These are phyloP conservation scores for Drosophila recens DNA, from an alignment of 2,888 invertebrate genomes.

Conservation along the genomic window DNA sequence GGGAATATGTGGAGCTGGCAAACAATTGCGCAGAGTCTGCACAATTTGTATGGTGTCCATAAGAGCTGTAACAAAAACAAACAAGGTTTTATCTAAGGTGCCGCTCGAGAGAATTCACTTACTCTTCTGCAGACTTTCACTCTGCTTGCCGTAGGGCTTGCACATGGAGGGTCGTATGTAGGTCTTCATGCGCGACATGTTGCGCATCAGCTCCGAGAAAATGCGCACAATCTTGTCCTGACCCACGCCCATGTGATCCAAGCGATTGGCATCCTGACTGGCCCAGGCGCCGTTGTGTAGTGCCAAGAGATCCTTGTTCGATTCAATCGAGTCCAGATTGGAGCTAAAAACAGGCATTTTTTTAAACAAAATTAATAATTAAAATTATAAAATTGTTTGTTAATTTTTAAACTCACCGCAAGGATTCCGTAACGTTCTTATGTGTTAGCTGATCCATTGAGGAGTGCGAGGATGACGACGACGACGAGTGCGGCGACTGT, in stretches of 20 bases:
- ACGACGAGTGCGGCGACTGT: constrained; percentile 81
- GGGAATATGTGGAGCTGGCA: constrained; percentile 95
- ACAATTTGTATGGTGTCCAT: constrained; percentile 95
- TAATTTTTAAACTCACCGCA: constrained; percentile 70
- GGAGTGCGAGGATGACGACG: constrained; percentile 76
- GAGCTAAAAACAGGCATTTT: constrained; percentile 65
- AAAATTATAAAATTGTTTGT: neutral
- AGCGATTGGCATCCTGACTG: constrained; percentile 67
- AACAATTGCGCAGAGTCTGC: constrained; percentile 92
- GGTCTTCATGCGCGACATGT: constrained; percentile 95
- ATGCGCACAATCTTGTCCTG: constrained; percentile 95
- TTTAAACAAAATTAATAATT: neutral
- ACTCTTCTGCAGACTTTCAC: constrained; percentile 95
- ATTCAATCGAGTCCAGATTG: constrained; percentile 84
- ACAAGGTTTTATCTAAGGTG: neutral
- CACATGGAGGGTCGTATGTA: constrained; percentile 95
- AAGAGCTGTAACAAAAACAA: constrained; percentile 87
- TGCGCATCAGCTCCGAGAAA: constrained; percentile 94
- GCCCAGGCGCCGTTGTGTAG: constrained; percentile 90
- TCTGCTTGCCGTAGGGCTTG: constrained; percentile 95
- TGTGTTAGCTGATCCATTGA: constrained; percentile 79
- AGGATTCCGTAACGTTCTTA: constrained; percentile 80
- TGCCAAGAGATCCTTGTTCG: constrained; percentile 89
- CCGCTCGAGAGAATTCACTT: constrained; percentile 73
- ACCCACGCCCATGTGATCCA: constrained; percentile 87